phyloP scores from a whole-genome alignment of 2,888 invertebrate genomes.

The Frankliniella fusca region DNA sequence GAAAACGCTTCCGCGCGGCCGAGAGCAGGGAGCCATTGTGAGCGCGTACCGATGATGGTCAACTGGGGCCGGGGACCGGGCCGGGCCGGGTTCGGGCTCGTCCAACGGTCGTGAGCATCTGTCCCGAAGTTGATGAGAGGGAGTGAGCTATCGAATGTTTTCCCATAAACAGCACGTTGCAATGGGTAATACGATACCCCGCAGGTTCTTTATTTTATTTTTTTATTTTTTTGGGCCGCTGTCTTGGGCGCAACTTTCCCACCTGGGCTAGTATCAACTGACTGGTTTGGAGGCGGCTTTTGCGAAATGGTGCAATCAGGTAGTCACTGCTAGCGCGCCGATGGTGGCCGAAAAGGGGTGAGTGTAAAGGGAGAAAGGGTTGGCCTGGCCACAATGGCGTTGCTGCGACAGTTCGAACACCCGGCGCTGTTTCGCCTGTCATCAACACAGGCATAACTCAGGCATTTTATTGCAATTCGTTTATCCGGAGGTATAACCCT shows the following conservation, averaged over 20 bases:
- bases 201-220: too few relatives aligned
- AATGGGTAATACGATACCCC: too few relatives aligned
- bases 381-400: neutral
- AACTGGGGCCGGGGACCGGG: too few relatives aligned
- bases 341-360: neutral
- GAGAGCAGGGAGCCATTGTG: too few relatives aligned
- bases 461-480: slow-evolving; percentile 25
- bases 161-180: too few relatives aligned
- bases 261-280: neutral
- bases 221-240: too few relatives aligned
- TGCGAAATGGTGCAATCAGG: neutral
- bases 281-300: neutral
- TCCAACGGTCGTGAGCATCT: too few relatives aligned
- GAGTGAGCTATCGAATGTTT: too few relatives aligned
- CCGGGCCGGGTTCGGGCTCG: too few relatives aligned
- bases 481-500: neutral
- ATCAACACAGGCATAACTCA: slow-evolving; percentile 22
- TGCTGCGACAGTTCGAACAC: neutral
- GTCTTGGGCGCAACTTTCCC: neutral
- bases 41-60: too few relatives aligned
- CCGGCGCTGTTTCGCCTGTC: neutral
- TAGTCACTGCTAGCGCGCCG: neutral
- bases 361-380: neutral
- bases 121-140: too few relatives aligned
- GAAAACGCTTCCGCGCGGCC: neutral